Evolutionary conservation across 2,888 invertebrate genomes (phyloP).

Genomic region (Epistrophella euchroma): DNA sequence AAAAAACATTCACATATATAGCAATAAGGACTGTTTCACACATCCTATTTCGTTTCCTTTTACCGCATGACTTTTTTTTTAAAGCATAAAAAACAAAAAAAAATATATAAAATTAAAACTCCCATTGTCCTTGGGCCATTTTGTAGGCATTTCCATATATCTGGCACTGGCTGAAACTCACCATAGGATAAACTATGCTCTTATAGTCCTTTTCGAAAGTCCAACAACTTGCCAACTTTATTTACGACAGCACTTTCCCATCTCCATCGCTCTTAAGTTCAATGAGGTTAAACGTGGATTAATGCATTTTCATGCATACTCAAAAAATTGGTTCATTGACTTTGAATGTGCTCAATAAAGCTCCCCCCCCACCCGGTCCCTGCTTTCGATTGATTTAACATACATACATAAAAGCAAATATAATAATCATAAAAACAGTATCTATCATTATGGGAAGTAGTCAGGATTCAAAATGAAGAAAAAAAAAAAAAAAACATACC

Average conservation of each 20-base stretch:
- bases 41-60: background rate
- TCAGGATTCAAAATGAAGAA: slow-evolving; percentile 19
- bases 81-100: slow-evolving; percentile 48
- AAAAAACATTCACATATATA: background rate
- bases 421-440: slow-evolving; percentile 48
- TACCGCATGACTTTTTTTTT: slow-evolving; percentile 14
- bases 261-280: slow-evolving; percentile 17
- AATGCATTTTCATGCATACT: slow-evolving; percentile 66
- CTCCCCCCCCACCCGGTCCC: too few species aligned
- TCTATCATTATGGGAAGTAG: background rate
- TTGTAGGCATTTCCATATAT: slow-evolving; percentile 13
- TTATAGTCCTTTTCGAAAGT: slow-evolving; percentile 24
- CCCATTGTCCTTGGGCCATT: slow-evolving; percentile 49
- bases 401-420: slow-evolving; percentile 11
- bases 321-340: slow-evolving; percentile 73
- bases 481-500: slow-evolving; percentile 18
- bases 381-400: background rate
- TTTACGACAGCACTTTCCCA: slow-evolving; percentile 48
- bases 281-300: slow-evolving; percentile 67
- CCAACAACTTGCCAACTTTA: slow-evolving; percentile 39
- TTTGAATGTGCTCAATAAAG: slow-evolving; percentile 25
- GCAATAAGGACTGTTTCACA: background rate
- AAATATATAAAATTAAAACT: slow-evolving; percentile 50
- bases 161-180: background rate
- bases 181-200: slow-evolving; percentile 2